Base-by-base conservation (phyloP, 2,888 invertebrate genomes). In the Drosophila koepferae region DNA sequence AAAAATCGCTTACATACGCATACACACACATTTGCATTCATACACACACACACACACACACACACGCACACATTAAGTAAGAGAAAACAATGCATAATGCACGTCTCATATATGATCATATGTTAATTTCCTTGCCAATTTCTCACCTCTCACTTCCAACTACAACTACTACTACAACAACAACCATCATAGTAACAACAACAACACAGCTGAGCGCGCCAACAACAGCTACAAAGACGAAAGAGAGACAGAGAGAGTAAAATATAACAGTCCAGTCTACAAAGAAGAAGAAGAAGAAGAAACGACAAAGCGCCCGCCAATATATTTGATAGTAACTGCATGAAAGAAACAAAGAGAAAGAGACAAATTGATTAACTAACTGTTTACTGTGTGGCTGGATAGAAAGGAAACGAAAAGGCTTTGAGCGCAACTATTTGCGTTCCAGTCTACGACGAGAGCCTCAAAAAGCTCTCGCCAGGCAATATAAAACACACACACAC, bases 121-220 rank as follows among this genome's bases (percentile, higher is more conserved):
- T 77, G 79, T 80, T 81, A 79, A 80, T 81, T 81, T 80, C 81
- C 79, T 80, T 81, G 81, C 74, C 69, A 74, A 81, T 80, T 81
- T 80, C 59, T 78, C 66, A 77, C 75, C 81, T 80, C 53, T 81
- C 79, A 77, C 71, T 70, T 70, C 73, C 59, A 66, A 60, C 48
- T 59, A 74, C 74, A 63, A 74, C 72, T 2, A 36, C 63, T 7
- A 3, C 34, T 41, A 62, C 62, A 28, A 67, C 63, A 28, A 80
- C 80, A 59, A 75, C 82, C 58, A 75, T 79, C 60, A 49, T 69
- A 81, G 63, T 63, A 80, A 71, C 65, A 80, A 77, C 68, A 72
- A 80, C 77, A 64, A 80, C 72, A 80, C 71, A 79, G 82, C 74
- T 87, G 77, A 79, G 72, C 79, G 73, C 73, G 80, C 78, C 68